Percentiles rank a stretch among this genome's conserved stretches.
These are phyloP conservation scores for Tetramorium alpestre DNA, from an alignment of 1,140 invertebrate species.

Conservation along the genomic window DNA sequence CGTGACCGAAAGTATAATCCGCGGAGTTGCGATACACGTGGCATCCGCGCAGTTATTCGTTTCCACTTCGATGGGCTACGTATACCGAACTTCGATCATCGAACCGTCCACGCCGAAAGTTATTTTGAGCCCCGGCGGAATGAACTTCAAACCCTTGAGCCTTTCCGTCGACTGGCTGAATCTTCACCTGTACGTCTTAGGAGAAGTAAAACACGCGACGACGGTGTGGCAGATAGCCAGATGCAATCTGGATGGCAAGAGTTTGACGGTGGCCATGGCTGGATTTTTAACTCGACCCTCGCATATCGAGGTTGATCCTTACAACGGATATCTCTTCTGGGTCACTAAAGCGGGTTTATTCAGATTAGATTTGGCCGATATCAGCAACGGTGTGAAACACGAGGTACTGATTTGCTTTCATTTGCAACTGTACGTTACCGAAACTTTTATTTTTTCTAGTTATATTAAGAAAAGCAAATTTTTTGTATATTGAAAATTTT, in stretches of 20 bases:
- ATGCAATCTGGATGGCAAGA: constrained; percentile 90
- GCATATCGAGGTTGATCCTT: constrained; percentile 95
- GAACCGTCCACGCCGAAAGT: constrained; percentile 82
- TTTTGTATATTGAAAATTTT: neutral
- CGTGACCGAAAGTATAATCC: constrained; percentile 80
- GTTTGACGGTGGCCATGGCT: constrained; percentile 89
- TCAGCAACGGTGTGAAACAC: constrained; percentile 89
- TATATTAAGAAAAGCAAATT: neutral
- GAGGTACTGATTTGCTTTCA: constrained; percentile 80
- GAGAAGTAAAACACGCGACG: constrained; percentile 87
- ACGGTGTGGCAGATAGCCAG: constrained; percentile 90
- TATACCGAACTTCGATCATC: constrained; percentile 86
- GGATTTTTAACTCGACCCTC: constrained; percentile 89
- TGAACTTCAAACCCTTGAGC: constrained; percentile 87
- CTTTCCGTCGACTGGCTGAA: constrained; percentile 96
- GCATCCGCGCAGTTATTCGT: constrained; percentile 90
- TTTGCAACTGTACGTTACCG: neutral
- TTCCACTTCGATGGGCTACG: constrained; percentile 89
- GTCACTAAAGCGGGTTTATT: constrained; percentile 90
- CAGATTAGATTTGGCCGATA: constrained; percentile 91
- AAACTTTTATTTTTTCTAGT: neutral
- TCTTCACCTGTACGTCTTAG: constrained; percentile 92
- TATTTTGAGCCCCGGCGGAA: constrained; percentile 87
- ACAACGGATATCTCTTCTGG: constrained; percentile 97
- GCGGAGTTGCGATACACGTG: constrained; percentile 91